Evolutionary conservation across 1,140 invertebrate genomes (phyloP).

Genomic region (Parasteatoda tepidariorum): DNA sequence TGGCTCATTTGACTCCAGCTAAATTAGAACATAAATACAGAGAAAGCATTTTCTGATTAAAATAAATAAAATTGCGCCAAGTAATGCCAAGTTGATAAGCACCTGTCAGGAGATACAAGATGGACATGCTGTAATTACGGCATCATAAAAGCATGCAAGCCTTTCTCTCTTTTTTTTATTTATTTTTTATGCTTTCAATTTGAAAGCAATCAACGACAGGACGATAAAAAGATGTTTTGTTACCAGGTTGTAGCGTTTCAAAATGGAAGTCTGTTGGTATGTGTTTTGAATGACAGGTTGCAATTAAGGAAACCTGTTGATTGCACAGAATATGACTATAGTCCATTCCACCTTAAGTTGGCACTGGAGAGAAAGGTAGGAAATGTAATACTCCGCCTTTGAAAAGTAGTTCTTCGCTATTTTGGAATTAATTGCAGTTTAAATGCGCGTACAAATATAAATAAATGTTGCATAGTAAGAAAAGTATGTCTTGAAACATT

Average conservation of each 20-base stretch:
- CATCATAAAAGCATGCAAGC: background rate
- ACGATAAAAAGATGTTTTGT: conserved; percentile 49
- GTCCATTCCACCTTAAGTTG: too few species aligned
- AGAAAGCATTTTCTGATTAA: background rate
- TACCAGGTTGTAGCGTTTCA: conserved; percentile 21
- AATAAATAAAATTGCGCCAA: conserved; percentile 35
- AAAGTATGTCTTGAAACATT: too few species aligned
- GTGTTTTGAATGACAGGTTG: conserved; percentile 42
- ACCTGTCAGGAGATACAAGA: background rate
- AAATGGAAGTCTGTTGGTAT: background rate
- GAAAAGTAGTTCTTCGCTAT: too few species aligned
- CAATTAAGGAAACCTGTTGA: conserved; percentile 50
- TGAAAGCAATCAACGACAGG: conserved; percentile 22
- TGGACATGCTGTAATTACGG: conserved; percentile 45
- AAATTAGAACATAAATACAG: background rate
- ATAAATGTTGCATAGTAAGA: too few species aligned
- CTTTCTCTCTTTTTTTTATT: conserved; percentile 22
- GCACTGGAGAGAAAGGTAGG: too few species aligned
- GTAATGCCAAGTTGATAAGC: conserved; percentile 7
- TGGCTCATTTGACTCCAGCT: background rate
- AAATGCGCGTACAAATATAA: too few species aligned
- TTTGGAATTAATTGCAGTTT: too few species aligned
- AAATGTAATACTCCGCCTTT: too few species aligned
- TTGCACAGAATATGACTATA: conserved; percentile 40
- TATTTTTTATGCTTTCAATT: conserved; percentile 7